Conservation (phyloP, 2,113 vertebrate species). For the Lampris megalopsis region DNA sequence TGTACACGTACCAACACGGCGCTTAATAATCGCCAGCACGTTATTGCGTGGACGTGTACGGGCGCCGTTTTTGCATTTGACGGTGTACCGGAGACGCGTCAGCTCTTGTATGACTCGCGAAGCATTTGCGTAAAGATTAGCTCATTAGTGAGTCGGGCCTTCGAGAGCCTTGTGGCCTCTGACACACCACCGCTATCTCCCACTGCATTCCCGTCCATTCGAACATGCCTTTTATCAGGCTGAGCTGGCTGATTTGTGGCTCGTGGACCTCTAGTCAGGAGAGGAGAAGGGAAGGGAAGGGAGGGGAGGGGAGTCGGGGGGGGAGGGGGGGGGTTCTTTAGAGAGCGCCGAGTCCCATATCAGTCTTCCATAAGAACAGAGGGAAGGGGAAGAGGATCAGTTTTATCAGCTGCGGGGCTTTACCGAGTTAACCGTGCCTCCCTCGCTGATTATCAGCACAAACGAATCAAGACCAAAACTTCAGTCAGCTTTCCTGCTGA, state of each 20-base stretch:
- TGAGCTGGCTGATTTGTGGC: constrained; percentile 68
- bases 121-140: constrained; percentile 54
- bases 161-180: constrained; percentile 63
- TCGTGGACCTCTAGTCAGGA: constrained; percentile 28
- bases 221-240: constrained; percentile 70
- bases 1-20: too few relatives aligned
- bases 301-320: neutral
- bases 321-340: constrained; percentile 46
- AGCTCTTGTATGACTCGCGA: constrained; percentile 44
- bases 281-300: neutral
- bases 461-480: constrained; percentile 70
- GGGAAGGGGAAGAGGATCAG: constrained; percentile 47
- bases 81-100: constrained; percentile 33
- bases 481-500: constrained; percentile 63
- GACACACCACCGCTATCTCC: constrained; percentile 70
- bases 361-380: constrained; percentile 46
- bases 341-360: constrained; percentile 50
- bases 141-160: constrained; percentile 52
- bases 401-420: constrained; percentile 66
- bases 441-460: constrained; percentile 69
- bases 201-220: constrained; percentile 71
- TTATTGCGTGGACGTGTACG: too few relatives aligned
- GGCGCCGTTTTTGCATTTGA: constrained; percentile 21
- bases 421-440: constrained; percentile 60
- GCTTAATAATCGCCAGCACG: too few relatives aligned